Percentiles rank a stretch among this genome's conserved stretches.
Evolutionary conservation across 2,113 vertebrate species (phyloP).

Genomic region (Marcusenius ussheri): DNA sequence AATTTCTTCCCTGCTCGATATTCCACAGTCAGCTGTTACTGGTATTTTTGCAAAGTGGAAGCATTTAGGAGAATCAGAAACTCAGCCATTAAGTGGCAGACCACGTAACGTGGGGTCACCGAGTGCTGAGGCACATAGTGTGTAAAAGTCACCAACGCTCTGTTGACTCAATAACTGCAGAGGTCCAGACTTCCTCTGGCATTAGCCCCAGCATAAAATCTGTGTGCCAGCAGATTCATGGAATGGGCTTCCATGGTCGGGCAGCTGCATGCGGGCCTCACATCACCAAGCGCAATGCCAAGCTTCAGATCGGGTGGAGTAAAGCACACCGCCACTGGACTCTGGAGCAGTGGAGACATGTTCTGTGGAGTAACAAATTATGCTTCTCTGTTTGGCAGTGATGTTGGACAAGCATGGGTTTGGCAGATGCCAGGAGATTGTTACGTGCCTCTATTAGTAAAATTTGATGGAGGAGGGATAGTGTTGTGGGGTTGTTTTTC

Average conservation of each 20-base stretch:
- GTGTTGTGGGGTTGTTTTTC: neutral
- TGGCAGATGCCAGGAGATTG: neutral
- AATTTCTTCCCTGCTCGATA: neutral
- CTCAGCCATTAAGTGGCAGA: neutral
- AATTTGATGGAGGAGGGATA: neutral
- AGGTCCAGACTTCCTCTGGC: neutral
- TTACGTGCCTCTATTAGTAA: neutral
- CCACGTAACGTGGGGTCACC: neutral
- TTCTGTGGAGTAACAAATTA: neutral
- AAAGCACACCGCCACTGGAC: neutral
- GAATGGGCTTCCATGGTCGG: neutral
- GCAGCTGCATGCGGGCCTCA: neutral
- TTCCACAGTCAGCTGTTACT: neutral
- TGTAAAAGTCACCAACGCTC: neutral
- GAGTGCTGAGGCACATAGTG: neutral
- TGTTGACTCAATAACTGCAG: neutral
- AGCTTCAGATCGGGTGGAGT: neutral
- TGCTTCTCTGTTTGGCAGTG: neutral
- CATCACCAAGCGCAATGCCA: neutral
- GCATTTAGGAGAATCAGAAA: neutral
- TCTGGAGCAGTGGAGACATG: neutral
- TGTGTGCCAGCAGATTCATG: neutral
- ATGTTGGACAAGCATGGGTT: neutral
- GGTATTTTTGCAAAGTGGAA: neutral
- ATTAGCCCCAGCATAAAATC: neutral